These are phyloP conservation scores for Lepidonotus clava DNA, from an alignment of 2,888 invertebrate genomes.

Conservation along the genomic window DNA sequence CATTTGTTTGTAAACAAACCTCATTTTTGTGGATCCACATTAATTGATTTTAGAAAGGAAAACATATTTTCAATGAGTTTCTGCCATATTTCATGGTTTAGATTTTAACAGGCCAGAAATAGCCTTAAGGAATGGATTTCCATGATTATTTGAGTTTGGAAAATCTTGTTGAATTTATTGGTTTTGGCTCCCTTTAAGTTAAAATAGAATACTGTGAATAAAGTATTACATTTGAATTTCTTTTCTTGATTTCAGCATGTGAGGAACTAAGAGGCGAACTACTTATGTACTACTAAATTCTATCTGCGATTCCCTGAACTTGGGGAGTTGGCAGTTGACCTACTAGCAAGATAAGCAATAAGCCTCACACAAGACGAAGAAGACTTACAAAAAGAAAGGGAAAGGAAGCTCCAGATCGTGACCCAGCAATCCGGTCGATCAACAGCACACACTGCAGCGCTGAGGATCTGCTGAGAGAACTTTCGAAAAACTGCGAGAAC, in stretches of 20 bases:
- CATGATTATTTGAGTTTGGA: too few relatives aligned
- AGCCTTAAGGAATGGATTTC: too few relatives aligned
- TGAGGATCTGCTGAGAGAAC: slow-evolving; percentile 55
- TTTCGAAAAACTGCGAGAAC: slow-evolving; percentile 54
- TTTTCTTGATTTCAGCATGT: slow-evolving; percentile 36
- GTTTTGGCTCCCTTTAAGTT: too few relatives aligned
- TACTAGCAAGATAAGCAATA: slow-evolving; percentile 35
- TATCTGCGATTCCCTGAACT: slow-evolving; percentile 42
- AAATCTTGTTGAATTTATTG: too few relatives aligned
- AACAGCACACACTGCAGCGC: slow-evolving; percentile 59
- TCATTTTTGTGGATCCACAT: too few relatives aligned
- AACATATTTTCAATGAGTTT: too few relatives aligned
- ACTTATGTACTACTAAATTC: slow-evolving; percentile 38
- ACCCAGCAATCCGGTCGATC: slow-evolving; percentile 45
- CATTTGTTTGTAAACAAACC: too few relatives aligned
- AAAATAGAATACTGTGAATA: too few relatives aligned
- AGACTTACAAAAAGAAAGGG: slow-evolving; percentile 26
- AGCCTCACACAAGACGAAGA: slow-evolving; percentile 31
- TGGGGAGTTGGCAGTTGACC: slow-evolving; percentile 49
- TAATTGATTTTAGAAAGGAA: too few relatives aligned
- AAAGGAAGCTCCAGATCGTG: slow-evolving; percentile 46
- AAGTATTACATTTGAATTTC: background rate
- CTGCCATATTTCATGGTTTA: too few relatives aligned
- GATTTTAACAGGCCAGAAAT: too few relatives aligned
- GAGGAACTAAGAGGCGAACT: slow-evolving; percentile 47